These are phyloP conservation scores for Cataglyphis cursor DNA, from an alignment of 2,888 invertebrate species.

Conservation along the genomic window DNA sequence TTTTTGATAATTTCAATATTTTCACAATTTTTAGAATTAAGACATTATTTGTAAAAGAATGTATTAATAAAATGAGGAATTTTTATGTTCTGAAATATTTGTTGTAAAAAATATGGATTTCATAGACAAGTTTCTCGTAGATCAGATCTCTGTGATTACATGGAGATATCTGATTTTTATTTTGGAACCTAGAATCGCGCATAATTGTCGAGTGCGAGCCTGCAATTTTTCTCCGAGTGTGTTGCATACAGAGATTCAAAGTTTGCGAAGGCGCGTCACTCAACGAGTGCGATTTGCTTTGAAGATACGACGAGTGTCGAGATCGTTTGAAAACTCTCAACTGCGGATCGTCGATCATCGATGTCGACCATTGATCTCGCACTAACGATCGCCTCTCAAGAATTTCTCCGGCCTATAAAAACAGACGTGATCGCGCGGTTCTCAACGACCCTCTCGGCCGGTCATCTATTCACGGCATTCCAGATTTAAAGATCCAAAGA, in stretches of 20 bases:
- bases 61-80: neutral
- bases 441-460: constrained; percentile 13
- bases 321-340: constrained; percentile 34
- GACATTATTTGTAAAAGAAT: neutral
- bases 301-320: constrained; percentile 39
- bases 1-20: neutral
- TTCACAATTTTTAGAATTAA: neutral
- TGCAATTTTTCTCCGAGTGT: constrained; percentile 20
- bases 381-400: constrained; percentile 42
- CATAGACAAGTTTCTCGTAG: neutral
- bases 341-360: constrained; percentile 45
- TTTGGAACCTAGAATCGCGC: neutral
- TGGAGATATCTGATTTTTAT: constrained; percentile 34
- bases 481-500: neutral
- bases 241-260: neutral
- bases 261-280: constrained; percentile 31
- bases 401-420: constrained; percentile 51
- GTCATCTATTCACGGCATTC: constrained; percentile 35
- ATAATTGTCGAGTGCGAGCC: neutral
- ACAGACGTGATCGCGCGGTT: constrained; percentile 37
- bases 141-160: neutral
- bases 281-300: constrained; percentile 39
- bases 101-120: too few species aligned
- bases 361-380: constrained; percentile 49
- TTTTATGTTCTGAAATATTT: neutral